Percentiles rank a stretch among this genome's conserved stretches.
Evolutionary conservation across 2,888 invertebrate species (phyloP).

Genomic region (Caenorhabditis virilis): DNA sequence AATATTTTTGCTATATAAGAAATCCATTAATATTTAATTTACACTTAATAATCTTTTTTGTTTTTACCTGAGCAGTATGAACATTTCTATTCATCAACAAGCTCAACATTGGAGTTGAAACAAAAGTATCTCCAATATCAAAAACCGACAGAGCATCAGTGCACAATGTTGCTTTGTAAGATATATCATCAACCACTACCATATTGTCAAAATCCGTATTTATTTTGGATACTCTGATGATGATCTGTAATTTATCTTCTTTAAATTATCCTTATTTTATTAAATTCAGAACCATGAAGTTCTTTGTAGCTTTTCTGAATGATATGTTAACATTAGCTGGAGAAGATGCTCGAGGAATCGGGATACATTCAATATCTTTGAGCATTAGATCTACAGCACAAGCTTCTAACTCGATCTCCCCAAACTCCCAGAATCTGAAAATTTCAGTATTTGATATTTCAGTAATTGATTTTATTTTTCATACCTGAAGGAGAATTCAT

Average conservation of each 20-base stretch:
- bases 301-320: conserved; percentile 47
- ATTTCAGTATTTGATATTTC: background rate
- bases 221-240: conserved; percentile 53
- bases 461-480: background rate
- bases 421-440: conserved; percentile 54
- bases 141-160: conserved; percentile 59
- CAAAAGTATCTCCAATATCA: conserved; percentile 61
- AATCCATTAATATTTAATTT: too few relatives aligned
- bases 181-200: conserved; percentile 64
- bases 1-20: too few relatives aligned
- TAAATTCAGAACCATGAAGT: conserved; percentile 40
- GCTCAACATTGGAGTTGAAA: conserved; percentile 60
- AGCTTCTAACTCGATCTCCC: conserved; percentile 48
- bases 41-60: too few relatives aligned
- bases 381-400: conserved; percentile 49
- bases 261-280: background rate
- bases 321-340: conserved; percentile 51
- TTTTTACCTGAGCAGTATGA: conserved; percentile 59
- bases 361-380: conserved; percentile 48
- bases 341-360: conserved; percentile 42
- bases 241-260: conserved; percentile 46
- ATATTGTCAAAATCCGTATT: conserved; percentile 64
- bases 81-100: conserved; percentile 58
- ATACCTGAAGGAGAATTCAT: conserved; percentile 58
- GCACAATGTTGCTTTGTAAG: conserved; percentile 52